phyloP scores from a whole-genome alignment of 2,113 vertebrate species.

The Rhinogobius similis region DNA sequence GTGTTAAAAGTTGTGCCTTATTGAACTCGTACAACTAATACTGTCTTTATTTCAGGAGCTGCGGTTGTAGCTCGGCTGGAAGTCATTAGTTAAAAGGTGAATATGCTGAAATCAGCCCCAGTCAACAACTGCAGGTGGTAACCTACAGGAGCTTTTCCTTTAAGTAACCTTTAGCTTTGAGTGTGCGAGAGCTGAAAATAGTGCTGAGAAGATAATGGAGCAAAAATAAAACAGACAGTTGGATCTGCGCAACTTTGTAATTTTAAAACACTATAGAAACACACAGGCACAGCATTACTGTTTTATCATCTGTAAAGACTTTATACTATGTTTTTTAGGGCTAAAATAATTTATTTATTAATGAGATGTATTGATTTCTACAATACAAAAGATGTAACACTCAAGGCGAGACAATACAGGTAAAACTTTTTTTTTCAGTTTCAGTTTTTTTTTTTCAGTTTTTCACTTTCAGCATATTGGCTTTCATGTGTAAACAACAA shows the following conservation, averaged over 20 bases:
- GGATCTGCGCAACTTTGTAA: not conserved
- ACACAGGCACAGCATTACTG: too few species aligned
- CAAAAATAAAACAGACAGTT: not conserved
- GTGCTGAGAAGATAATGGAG: not conserved
- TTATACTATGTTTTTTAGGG: too few species aligned
- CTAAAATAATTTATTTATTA: too few species aligned
- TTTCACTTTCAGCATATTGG: too few species aligned
- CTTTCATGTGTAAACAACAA: too few species aligned
- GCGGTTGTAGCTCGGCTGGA: not conserved
- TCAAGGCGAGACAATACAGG: too few species aligned
- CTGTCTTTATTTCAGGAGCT: not conserved
- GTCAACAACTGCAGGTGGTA: slow-evolving; percentile 1
- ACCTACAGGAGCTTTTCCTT: not conserved
- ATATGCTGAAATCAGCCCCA: not conserved
- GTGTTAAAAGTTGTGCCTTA: not conserved
- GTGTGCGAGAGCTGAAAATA: not conserved
- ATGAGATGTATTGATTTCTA: too few species aligned
- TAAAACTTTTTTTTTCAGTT: too few species aligned
- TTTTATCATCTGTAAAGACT: too few species aligned
- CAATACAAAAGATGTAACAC: too few species aligned
- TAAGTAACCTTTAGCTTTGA: not conserved
- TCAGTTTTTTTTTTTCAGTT: too few species aligned
- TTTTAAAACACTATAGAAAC: not conserved
- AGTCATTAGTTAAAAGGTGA: slow-evolving; percentile 6
- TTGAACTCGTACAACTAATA: not conserved